Evolutionary conservation across 2,113 vertebrate species (phyloP).

Genomic region (Siniperca knerii): DNA sequence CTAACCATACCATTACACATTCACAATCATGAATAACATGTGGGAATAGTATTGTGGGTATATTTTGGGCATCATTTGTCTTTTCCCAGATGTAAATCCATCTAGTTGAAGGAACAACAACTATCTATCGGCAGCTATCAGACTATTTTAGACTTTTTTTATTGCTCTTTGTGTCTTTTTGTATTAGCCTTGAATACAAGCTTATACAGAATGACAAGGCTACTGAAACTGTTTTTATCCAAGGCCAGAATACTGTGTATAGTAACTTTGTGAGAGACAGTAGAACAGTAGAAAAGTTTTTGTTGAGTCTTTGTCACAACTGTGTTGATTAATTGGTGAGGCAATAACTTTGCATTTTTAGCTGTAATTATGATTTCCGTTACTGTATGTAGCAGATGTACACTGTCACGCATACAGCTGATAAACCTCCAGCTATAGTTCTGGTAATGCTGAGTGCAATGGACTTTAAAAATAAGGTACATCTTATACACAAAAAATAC

Average conservation of each 20-base stretch:
- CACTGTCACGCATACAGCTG: background rate
- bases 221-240: background rate
- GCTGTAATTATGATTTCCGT: background rate
- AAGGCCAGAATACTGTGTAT: background rate
- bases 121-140: background rate
- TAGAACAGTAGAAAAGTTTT: background rate
- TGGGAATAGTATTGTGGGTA: background rate
- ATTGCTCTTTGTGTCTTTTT: background rate
- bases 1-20: slow-evolving; percentile 8
- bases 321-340: background rate
- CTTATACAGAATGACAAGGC: background rate
- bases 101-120: background rate
- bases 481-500: background rate
- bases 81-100: background rate
- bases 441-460: background rate
- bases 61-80: background rate
- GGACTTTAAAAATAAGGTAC: background rate
- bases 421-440: background rate
- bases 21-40: slow-evolving; percentile 19
- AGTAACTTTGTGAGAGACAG: too few relatives aligned
- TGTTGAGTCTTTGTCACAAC: background rate
- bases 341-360: background rate
- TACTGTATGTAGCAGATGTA: background rate
- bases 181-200: background rate
- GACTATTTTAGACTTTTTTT: background rate